phyloP scores from a whole-genome alignment of 2,113 vertebrate genomes.

The Saimiri boliviensis region DNA sequence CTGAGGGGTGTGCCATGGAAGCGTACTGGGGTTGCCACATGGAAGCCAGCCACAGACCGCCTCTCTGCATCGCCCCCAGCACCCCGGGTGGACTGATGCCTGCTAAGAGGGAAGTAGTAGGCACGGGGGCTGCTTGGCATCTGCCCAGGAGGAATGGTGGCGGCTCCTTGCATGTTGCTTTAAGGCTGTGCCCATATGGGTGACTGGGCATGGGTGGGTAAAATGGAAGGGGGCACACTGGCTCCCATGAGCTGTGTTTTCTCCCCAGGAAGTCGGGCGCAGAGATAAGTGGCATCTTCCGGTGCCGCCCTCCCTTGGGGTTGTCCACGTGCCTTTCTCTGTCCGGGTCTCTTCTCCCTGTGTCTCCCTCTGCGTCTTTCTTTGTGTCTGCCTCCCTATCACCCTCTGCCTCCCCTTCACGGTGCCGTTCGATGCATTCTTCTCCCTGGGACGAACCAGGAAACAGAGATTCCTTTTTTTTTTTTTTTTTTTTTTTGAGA shows the following conservation, averaged over 20 bases:
- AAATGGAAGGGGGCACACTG: accelerated
- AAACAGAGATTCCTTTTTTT: not conserved
- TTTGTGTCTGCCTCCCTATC: not conserved
- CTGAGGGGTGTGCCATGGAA: not conserved
- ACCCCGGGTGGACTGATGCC: not conserved
- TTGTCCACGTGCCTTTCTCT: not conserved
- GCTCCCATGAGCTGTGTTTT: accelerated
- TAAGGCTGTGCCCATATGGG: not conserved
- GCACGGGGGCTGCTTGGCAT: accelerated
- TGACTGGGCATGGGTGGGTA: not conserved
- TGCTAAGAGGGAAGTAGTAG: not conserved
- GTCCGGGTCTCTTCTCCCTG: too few species aligned
- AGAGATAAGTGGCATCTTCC: accelerated
- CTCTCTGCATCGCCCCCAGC: accelerated
- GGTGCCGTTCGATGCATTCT: not conserved
- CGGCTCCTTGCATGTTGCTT: not conserved
- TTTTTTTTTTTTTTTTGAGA: too few species aligned
- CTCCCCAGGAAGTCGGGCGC: not conserved
- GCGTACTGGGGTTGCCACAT: accelerated
- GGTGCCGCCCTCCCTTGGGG: too few species aligned
- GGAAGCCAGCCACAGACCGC: not conserved
- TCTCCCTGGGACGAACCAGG: not conserved
- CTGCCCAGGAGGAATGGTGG: not conserved
- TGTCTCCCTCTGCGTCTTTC: not conserved
- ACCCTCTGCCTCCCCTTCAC: not conserved